Evolutionary conservation across 2,113 vertebrate genomes (phyloP), one percentile per base, ranked within the genome.

Genomic region (Pelecanoides urinatrix): DNA sequence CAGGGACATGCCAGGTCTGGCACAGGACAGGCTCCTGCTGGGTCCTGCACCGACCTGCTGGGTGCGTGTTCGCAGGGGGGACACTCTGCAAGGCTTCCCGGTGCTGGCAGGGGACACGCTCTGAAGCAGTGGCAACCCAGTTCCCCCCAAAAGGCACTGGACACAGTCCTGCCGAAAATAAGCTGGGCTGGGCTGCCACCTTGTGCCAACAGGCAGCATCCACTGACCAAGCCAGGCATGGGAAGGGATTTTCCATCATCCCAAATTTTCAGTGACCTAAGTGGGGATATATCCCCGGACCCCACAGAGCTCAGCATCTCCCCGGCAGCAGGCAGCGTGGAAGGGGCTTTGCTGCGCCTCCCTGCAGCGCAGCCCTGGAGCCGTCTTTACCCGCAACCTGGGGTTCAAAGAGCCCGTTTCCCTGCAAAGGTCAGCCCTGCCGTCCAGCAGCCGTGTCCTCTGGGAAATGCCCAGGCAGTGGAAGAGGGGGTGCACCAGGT

Each of bases 181-280:
- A 87, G 14, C 61, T 89, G 66, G 74, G 70, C 81, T 96, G 95
- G 94, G 78, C 96, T 97, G 96, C 96, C 96, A 97, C 93, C 96
- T 97, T 96, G 96, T 96, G 96, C 94, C 94, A 93, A 61, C 44
- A 87, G 66, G 49, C 83, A 94, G 91, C 87, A 94, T 90, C 70
- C 93, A 10, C 87, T 88, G 70, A 76, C 87, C 44, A 26, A 91
- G 49, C 10, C 40, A 30, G 56, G 34, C 61, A 10, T 1, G 6
- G 34, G 29, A 38, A 10, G 8, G 53, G 18, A 4, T 78, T 74
- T 45, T 81, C 32, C 17, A 32, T 29, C 13, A 26, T 11, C 21
- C 13, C 4, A 26, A 13, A 25, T 79, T 86, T 83, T 72, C 71
- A 36, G 40, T 52, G n/a, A 44, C 11, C 0, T 3, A 52, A 45